A percentile compares a stretch with the other conserved stretches of the same genome.
Evolutionary conservation across 2,888 invertebrate genomes (phyloP).

Genomic region (Anoplius nigerrimus): DNA sequence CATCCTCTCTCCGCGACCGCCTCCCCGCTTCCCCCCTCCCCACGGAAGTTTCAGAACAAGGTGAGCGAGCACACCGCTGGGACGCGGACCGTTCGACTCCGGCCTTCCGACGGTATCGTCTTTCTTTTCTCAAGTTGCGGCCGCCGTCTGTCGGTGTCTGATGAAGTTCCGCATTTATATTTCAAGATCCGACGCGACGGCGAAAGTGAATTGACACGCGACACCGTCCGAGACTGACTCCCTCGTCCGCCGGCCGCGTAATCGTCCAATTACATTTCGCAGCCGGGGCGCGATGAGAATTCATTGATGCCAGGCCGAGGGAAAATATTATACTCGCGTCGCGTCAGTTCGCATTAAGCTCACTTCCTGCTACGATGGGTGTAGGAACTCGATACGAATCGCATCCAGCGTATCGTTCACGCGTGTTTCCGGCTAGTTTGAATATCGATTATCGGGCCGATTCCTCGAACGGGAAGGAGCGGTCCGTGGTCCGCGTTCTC

Average conservation of each 20-base stretch:
- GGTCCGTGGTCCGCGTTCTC: too few species aligned
- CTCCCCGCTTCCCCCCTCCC: background rate
- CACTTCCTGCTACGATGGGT: too few species aligned
- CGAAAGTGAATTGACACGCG: slow-evolving; percentile 11
- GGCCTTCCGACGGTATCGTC: background rate
- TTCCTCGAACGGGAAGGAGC: too few species aligned
- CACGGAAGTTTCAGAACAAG: background rate
- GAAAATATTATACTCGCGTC: background rate
- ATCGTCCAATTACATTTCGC: background rate
- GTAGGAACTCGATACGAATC: too few species aligned
- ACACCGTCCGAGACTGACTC: slow-evolving; percentile 12
- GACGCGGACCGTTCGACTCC: background rate
- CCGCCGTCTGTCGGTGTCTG: background rate
- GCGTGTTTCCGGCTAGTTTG: too few species aligned
- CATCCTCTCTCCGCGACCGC: too few species aligned
- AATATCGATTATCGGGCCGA: too few species aligned
- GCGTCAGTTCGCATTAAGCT: background rate
- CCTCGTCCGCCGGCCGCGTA: background rate
- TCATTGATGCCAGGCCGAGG: background rate
- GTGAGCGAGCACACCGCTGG: background rate
- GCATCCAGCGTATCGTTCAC: too few species aligned
- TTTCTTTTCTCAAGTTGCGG: background rate
- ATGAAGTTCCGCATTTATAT: slow-evolving; percentile 32
- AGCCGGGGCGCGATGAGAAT: background rate
- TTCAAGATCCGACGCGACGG: slow-evolving; percentile 21